A percentile compares a stretch with the other conserved stretches of the same genome.
These are phyloP conservation scores for Sarcoramphus papa DNA, from an alignment of 2,797 vertebrate genomes.

Conservation along the genomic window DNA sequence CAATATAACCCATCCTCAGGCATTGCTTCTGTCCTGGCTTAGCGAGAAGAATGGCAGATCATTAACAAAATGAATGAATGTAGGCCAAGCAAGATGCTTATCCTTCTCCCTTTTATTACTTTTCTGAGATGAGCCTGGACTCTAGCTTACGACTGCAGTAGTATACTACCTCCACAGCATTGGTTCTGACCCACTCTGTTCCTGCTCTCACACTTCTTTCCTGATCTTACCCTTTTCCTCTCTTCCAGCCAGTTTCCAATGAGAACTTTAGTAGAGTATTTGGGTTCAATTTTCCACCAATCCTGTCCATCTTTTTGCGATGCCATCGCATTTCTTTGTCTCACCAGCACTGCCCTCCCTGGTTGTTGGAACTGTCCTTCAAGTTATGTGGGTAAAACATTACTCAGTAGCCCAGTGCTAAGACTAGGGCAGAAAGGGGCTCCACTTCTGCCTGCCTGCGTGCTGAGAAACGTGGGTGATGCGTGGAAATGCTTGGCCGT, in stretches of 20 bases:
- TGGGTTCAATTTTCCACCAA: slow-evolving; percentile 1
- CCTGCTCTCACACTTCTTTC: background rate
- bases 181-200: background rate
- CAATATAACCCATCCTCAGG: background rate
- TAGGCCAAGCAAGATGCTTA: background rate
- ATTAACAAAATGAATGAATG: background rate
- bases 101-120: background rate
- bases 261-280: slow-evolving; percentile 40
- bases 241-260: slow-evolving; percentile 63
- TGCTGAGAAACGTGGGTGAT: background rate
- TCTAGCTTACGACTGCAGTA: background rate
- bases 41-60: background rate
- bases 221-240: slow-evolving; percentile 40
- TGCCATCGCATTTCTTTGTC: background rate
- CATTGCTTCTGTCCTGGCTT: background rate
- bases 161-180: background rate
- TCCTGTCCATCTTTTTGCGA: background rate
- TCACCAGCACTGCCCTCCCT: background rate
- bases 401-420: background rate
- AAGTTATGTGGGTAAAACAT: background rate
- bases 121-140: background rate
- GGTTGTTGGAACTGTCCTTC: background rate
- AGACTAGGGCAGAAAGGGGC: background rate
- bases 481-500: background rate
- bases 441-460: background rate